Evolutionary conservation across 1,140 invertebrate species (phyloP).

Genomic region (Heliconius hermathena): DNA sequence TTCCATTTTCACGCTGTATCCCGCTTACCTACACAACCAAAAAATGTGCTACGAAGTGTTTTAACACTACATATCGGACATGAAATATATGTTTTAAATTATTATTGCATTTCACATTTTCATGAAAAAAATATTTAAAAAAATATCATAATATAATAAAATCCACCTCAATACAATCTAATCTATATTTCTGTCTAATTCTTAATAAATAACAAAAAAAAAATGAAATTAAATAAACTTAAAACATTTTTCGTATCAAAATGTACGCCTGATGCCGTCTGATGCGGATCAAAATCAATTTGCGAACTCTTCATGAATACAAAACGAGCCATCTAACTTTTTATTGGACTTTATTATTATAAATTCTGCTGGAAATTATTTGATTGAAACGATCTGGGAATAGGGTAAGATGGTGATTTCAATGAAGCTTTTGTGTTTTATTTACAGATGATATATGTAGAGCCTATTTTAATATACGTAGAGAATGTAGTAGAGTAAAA

Average conservation of each 20-base stretch:
- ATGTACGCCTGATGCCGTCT: background rate
- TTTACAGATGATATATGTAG: no score
- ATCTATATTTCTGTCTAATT: background rate
- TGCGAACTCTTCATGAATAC: slow-evolving; percentile 27
- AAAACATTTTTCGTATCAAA: background rate
- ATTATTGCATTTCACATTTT: no score
- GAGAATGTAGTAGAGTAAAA: no score
- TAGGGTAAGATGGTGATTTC: background rate
- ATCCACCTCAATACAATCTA: background rate
- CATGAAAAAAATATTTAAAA: no score
- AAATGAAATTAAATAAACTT: background rate
- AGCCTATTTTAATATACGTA: no score
- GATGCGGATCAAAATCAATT: slow-evolving; percentile 32
- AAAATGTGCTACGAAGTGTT: no score
- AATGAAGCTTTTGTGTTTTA: background rate
- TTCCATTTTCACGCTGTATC: no score
- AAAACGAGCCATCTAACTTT: slow-evolving; percentile 30
- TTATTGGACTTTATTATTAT: slow-evolving; percentile 13
- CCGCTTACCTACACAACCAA: no score
- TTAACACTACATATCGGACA: no score
- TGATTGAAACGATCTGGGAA: slow-evolving; percentile 6
- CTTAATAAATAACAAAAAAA: background rate
- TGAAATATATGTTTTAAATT: no score
- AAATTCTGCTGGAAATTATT: slow-evolving; percentile 16
- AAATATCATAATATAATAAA: background rate